Evolutionary conservation across 2,797 vertebrate genomes (phyloP), one percentile per base, ranked within the genome.

Genomic region (Leptodactylus fallax): DNA sequence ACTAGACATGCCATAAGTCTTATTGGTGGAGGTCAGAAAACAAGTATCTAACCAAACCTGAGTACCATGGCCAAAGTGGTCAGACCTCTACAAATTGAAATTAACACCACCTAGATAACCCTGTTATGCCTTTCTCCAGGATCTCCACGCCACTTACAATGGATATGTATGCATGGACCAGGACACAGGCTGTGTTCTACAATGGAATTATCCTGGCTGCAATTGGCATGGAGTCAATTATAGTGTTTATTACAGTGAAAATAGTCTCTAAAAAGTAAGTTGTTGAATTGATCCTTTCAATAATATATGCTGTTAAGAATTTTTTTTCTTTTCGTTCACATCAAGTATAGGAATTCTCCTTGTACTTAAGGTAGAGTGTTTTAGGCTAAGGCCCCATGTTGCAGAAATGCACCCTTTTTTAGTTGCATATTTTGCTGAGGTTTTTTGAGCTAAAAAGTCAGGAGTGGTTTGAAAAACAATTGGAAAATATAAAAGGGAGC

Each of bases 101-200:
- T n/a, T 19, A 58, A 58, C 14, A 12, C 21, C 8, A 21, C 21
- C 23, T 65, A n/a, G n/a, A n/a, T n/a, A 23, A 25, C 63, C 36
- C 47, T n/a, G 6, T 47, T 51, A 1, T 83, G 13, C 79, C 86
- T 80, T 81, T 87, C 74, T 65, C 76, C 91, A 99, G 98, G 23
- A 98, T 99, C 69, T 91, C 96, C 79, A 98, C 98, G 17, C 98
- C 98, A 0, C 47, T 99, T 90, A 97, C 98, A 0, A 99, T 99
- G 98, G 98, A 99, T 92, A 99, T 99, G 98, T 99, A 97, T 74
- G 95, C 97, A 27, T 99, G 98, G 98, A 98, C 96, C 6, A 95
- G 97, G 87, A 95, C 94, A 86, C 93, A 98, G 90, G 98, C 98
- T 0, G 97, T 99, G 47, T 93, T 99, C 16, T 98, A 98, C 91